A percentile compares a stretch with the other conserved stretches of the same genome.
phyloP scores from a whole-genome alignment of 1,140 invertebrate genomes.

The Bombus soroeensis region DNA sequence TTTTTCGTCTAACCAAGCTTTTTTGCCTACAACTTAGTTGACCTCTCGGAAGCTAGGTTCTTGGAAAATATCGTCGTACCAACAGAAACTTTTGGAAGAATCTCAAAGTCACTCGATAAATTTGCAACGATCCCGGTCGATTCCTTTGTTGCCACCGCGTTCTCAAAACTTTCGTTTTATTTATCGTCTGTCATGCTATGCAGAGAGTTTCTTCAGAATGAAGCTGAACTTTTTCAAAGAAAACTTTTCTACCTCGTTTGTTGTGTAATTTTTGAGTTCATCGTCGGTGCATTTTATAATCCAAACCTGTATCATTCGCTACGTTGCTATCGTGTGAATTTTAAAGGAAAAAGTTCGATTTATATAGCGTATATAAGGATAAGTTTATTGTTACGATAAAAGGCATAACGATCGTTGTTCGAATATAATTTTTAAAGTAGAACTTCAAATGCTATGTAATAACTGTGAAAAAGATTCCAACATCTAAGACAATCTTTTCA shows the following conservation, averaged over 20 bases:
- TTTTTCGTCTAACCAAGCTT: constrained; percentile 12
- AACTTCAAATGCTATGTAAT: too few species aligned
- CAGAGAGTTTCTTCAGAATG: neutral
- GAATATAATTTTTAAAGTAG: too few species aligned
- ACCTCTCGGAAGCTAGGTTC: neutral
- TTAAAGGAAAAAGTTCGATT: neutral
- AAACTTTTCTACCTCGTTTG: neutral
- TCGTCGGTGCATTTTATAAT: neutral
- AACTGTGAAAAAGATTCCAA: neutral
- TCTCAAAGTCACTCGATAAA: constrained; percentile 46
- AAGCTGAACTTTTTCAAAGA: neutral
- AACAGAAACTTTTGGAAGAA: constrained; percentile 41
- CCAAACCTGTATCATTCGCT: too few species aligned
- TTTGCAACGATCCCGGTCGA: constrained; percentile 7
- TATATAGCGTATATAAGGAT: neutral
- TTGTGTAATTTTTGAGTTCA: neutral
- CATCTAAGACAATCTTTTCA: neutral
- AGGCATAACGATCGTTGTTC: neutral
- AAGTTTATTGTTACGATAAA: neutral
- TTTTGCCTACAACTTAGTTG: constrained; percentile 34
- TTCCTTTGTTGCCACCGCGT: neutral
- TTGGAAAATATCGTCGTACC: constrained; percentile 33
- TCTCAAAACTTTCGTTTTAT: constrained; percentile 18
- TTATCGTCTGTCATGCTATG: neutral
- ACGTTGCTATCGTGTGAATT: neutral